Base-by-base conservation (phyloP, 2,113 vertebrate genomes). In the Rhipidura dahli region DNA sequence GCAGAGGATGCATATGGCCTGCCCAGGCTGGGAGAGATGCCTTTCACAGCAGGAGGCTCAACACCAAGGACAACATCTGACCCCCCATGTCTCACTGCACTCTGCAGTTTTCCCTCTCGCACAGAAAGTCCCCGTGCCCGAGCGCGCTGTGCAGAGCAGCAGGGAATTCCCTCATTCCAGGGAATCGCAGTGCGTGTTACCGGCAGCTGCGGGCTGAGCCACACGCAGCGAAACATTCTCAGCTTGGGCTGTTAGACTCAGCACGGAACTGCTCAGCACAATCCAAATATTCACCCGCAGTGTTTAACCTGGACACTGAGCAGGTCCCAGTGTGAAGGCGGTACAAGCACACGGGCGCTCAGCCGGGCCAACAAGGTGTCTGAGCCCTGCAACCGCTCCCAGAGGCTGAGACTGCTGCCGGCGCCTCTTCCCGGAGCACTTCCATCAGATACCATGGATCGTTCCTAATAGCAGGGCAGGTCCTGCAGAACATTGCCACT, bases 71-170 rank as follows among this genome's bases (percentile, higher is more conserved):
- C 28, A 66, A 30, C 12, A 19, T 7, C 22, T 15, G 49, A 16
- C 9, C 3, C 16, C 15, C 7, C 22, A 0, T 1, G 17, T 20
- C n/a, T 51, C 39, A 7, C 40, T 1, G 1, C 1, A 8, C 6
- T 11, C 39, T 39, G 60, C 59, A 28, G 37, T 3, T 50, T 40
- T 68, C 33, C 31, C 49, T 51, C 47, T 40, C 13, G 14, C 28
- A n/a, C 63, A 50, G 39, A 14, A 14, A 65, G 40, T 1, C 4
- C 9, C 23, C 5, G 1, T 14, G 33, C 8, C 27, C 4, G 1
- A 12, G 30, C 0, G 1, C 1, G 1, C 3, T 17, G 59, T 8
- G 37, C n/a, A 40, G 47, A 40, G 42, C 20, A 53, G 51, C 4
- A 42, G 88, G 53, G 81, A 68, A 75, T 83, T 53, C 18, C 5